A percentile compares a stretch with the other conserved stretches of the same genome.
phyloP scores from a whole-genome alignment of 2,888 invertebrate species.

The Amiota mariae region DNA sequence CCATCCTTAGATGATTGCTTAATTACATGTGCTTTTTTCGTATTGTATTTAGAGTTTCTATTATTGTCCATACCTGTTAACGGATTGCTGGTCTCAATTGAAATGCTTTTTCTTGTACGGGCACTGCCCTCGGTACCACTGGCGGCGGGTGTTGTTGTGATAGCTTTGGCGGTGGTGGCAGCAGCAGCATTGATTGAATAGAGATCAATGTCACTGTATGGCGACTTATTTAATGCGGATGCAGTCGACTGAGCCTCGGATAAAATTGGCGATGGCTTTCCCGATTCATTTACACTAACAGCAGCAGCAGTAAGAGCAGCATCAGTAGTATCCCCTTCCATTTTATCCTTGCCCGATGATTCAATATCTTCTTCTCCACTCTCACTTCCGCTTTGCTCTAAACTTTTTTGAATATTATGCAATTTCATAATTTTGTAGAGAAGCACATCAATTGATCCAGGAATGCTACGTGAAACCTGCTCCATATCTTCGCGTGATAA shows the following conservation, averaged over 20 bases:
- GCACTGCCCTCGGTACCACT: no score
- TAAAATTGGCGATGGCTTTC: no score
- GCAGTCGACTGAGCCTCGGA: no score
- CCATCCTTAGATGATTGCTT: background rate
- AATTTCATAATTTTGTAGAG: slow-evolving; percentile 68
- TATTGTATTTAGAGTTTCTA: no score
- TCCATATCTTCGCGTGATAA: slow-evolving; percentile 78
- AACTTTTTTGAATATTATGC: background rate
- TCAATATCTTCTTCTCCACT: background rate
- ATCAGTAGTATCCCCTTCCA: slow-evolving; percentile 10
- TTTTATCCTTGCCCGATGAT: background rate
- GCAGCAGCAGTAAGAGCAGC: slow-evolving; percentile 28
- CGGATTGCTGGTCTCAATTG: no score
- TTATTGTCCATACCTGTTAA: no score
- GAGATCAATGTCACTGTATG: background rate
- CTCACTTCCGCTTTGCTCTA: slow-evolving; percentile 24
- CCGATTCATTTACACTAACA: background rate
- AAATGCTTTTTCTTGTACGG: no score
- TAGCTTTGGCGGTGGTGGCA: no score
- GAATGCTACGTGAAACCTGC: slow-evolving; percentile 77
- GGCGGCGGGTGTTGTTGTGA: no score
- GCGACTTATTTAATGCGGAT: background rate
- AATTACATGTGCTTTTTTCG: background rate
- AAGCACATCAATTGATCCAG: slow-evolving; percentile 79
- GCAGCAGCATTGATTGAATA: no score